Conservation (phyloP, 2,888 invertebrate genomes). For the Torymus auratus region DNA sequence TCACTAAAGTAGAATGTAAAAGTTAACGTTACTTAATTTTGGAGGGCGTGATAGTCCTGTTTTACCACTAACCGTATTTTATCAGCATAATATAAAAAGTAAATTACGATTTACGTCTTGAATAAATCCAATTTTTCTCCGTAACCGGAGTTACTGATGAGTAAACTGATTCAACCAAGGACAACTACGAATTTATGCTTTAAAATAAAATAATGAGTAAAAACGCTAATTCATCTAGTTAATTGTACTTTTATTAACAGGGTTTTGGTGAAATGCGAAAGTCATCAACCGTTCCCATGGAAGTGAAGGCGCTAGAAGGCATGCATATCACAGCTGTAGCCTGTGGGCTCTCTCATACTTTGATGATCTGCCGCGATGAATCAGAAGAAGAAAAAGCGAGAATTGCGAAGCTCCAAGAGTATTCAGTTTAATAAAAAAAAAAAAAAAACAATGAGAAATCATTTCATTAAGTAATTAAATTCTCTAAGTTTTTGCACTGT, state of each 20-base stretch:
- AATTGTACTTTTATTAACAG: constrained; percentile 74
- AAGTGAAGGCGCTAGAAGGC: constrained; percentile 87
- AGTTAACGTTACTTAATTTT: too few relatives aligned
- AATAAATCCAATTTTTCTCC: too few relatives aligned
- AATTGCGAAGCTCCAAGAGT: constrained; percentile 80
- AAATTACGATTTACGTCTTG: too few relatives aligned
- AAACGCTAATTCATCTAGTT: too few relatives aligned
- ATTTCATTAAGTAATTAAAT: constrained; percentile 36
- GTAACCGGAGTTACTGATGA: too few relatives aligned
- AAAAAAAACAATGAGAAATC: constrained; percentile 32
- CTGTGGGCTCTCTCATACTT: constrained; percentile 91
- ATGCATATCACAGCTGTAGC: constrained; percentile 86
- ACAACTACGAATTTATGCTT: too few relatives aligned
- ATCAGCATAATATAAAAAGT: too few relatives aligned
- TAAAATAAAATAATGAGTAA: too few relatives aligned
- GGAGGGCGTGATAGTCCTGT: too few relatives aligned
- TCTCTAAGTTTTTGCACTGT: constrained; percentile 49
- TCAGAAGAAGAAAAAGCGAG: constrained; percentile 82
- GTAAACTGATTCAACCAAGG: too few relatives aligned
- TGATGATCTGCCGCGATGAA: constrained; percentile 83
- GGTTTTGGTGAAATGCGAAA: constrained; percentile 93
- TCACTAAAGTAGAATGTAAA: too few relatives aligned
- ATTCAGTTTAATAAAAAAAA: constrained; percentile 68
- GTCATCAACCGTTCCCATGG: constrained; percentile 91
- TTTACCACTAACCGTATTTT: too few relatives aligned